Base-by-base conservation (phyloP, 2,113 vertebrate genomes). In the Enhydra lutris region DNA sequence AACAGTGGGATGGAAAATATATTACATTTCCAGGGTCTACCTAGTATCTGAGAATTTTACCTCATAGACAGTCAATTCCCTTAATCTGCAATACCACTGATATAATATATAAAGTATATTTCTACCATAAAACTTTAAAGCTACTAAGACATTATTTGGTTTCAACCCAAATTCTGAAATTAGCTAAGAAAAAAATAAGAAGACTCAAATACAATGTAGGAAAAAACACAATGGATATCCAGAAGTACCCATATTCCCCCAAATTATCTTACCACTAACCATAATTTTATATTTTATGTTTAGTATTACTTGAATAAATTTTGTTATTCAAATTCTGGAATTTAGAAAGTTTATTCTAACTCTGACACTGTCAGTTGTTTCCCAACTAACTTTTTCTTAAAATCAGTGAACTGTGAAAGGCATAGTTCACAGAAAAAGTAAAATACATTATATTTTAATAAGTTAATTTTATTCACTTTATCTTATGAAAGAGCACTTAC, bases 151-250 rank as follows among this genome's bases (percentile, higher is more conserved):
- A 18, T 76, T 65, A 81, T 67, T 95, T 34, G 47, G 14, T 74
- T 84, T 82, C 39, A 93, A 81, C 91, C 34, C 84, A 95, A 81
- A 84, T 52, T 87, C 63, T 74, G 63, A 97, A 95, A 92, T 45
- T 69, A 92, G 52, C 59, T 92, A 85, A 45, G 23, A 21, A 65
- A 93, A 81, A 84, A 82, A 79, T 57, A 86, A 78, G 93, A 91
- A 71, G n/a, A 63, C 85, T 95, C 29, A 95, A 57, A 12, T 76
- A 85, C 34, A 65, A 89, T 55, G 45, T 26, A 4, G 3, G 13
- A 26, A 26, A 18, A 69, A n/a, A 69, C 63, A n/a, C 3, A 69
- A 47, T 29, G 42, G 13, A 42, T 76, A 50, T 80, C 20, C 83
- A 73, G 34, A 93, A 91, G 67, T 26, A 91, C 91, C 3, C 24